Evolutionary conservation across 1,140 invertebrate genomes (phyloP).

Genomic region (Onthophagus taurus): DNA sequence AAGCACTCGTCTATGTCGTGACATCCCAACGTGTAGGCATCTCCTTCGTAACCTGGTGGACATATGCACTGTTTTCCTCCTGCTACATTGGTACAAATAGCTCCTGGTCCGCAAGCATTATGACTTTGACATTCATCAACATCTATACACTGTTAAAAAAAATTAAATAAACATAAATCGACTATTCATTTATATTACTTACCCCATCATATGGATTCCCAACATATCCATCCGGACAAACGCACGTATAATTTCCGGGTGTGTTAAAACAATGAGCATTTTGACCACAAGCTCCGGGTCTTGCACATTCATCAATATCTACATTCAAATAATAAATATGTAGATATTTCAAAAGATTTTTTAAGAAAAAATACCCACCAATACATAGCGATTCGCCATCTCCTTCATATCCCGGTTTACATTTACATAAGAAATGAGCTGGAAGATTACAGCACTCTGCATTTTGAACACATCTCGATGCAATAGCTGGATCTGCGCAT

Average conservation of each 20-base stretch:
- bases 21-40: constrained; percentile 57
- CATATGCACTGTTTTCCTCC: constrained; percentile 76
- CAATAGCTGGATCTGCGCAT: constrained; percentile 75
- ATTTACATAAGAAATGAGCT: constrained; percentile 89
- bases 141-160: constrained; percentile 60
- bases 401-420: constrained; percentile 79
- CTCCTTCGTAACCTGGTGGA: constrained; percentile 67
- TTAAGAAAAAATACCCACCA: constrained; percentile 42
- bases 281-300: constrained; percentile 65
- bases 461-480: constrained; percentile 77
- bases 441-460: constrained; percentile 92
- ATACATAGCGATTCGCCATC: constrained; percentile 76
- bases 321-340: constrained; percentile 20
- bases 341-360: neutral
- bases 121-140: constrained; percentile 69
- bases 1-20: constrained; percentile 61
- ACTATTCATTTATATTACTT: constrained; percentile 25
- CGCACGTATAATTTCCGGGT: constrained; percentile 80
- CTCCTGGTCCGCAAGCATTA: constrained; percentile 65
- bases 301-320: constrained; percentile 81
- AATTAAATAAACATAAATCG: constrained; percentile 13
- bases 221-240: constrained; percentile 69
- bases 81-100: constrained; percentile 67
- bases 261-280: constrained; percentile 76
- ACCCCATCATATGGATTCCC: constrained; percentile 81